Evolutionary conservation across 2,113 vertebrate genomes (phyloP).

Genomic region (Rana temporaria): DNA sequence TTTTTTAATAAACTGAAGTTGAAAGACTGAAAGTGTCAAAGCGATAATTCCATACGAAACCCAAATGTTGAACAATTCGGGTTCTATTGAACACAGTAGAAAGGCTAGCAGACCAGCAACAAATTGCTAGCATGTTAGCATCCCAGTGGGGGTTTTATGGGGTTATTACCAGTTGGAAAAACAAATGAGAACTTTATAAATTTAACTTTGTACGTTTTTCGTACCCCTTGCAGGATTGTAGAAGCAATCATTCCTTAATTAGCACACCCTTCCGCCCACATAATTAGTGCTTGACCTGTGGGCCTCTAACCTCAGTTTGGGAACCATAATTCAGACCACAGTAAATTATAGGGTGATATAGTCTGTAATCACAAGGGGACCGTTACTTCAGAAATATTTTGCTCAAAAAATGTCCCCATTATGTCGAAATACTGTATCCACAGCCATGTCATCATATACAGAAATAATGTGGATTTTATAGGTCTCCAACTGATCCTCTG

Average conservation of each 20-base stretch:
- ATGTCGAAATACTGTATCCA: slow-evolving; percentile 19
- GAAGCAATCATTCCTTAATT: slow-evolving; percentile 50
- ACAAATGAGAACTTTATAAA: slow-evolving; percentile 51
- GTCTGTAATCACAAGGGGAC: slow-evolving; percentile 37
- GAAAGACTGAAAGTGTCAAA: no score
- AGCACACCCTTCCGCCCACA: slow-evolving; percentile 44
- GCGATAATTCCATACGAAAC: no score
- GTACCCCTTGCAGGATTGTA: slow-evolving; percentile 14
- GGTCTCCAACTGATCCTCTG: slow-evolving; percentile 34
- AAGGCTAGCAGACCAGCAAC: not conserved
- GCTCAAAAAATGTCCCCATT: slow-evolving; percentile 34
- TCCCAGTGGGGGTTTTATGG: slow-evolving; percentile 39
- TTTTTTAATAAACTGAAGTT: no score
- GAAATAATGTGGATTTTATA: slow-evolving; percentile 43
- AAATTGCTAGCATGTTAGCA: slow-evolving; percentile 7
- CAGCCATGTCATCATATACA: slow-evolving; percentile 42
- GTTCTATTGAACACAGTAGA: slow-evolving; percentile 27
- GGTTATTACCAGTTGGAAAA: slow-evolving; percentile 44
- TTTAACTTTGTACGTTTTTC: slow-evolving; percentile 35
- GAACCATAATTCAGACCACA: slow-evolving; percentile 36
- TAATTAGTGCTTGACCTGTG: slow-evolving; percentile 54
- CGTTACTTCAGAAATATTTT: slow-evolving; percentile 33
- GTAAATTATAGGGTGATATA: slow-evolving; percentile 53
- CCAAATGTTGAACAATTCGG: no score
- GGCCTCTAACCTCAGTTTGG: slow-evolving; percentile 37